Base-by-base conservation (phyloP, 2,797 vertebrate genomes). In the Poecilia velifera region DNA sequence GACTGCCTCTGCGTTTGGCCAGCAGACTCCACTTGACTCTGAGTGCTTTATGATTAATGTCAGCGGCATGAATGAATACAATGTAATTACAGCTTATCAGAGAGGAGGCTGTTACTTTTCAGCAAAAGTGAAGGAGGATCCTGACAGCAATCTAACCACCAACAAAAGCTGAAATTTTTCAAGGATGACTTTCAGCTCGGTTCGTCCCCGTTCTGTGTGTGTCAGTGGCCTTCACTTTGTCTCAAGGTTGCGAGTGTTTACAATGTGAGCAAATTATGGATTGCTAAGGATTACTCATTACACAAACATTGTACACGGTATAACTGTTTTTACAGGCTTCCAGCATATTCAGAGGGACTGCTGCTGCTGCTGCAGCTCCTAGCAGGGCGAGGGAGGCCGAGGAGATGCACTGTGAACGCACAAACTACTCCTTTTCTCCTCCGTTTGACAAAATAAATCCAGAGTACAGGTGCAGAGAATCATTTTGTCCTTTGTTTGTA, bases 251-350 rank as follows among this genome's bases (percentile, higher is more conserved):
- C 3, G 16, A 80, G 66, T 79, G 84, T 86, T 90, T 89, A 83
- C 72, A 79, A 64, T 18, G 2, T 46, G 73, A 85, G 70, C 79
- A 79, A 87, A 87, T 88, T 87, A 85, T 78, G 72, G 68, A 83
- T 88, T 81, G 70, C 84, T 87, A 85, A 79, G 76, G 68, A 83
- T 90, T 83, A 59, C 62, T 88, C 78, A 84, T 88, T 89, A 85
- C 79, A 72, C 82, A 84, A 77, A 90, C 41, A 66, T 72, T 74
- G 77, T 82, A 80, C 80, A 62, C 68, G 39, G 55, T 53, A 79
- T 85, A 86, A 87, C 87, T 90, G 74, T 79, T 85, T 74, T 45
- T 51, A 82, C 66, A 78, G 72, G 25, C 51, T 82, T 88, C 74
- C 76, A 75, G 73, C 84, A 79, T 71, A 87, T 88, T 88, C 53